Evolutionary conservation across 2,113 vertebrate genomes (phyloP), one percentile per base, ranked within the genome.

Genomic region (Triplophysa tibetana): DNA sequence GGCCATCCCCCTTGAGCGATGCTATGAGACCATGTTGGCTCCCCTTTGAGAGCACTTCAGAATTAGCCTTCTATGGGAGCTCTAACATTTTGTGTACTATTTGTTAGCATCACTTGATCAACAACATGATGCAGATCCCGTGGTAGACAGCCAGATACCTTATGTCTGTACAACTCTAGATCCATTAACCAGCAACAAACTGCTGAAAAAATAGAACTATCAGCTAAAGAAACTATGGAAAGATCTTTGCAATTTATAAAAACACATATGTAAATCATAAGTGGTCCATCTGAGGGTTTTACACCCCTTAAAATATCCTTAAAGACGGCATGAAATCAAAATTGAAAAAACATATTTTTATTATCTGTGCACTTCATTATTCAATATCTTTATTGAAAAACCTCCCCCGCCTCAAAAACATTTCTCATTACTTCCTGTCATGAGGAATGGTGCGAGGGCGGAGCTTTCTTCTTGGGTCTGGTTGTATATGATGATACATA

Each of bases 141-240:
- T 80, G 85, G 86, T 62, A 19, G 41, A 10, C 24, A 70, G 16
- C 85, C 85, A 84, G 74, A 84, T 70, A 77, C 83, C 87, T 86
- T 86, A 68, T 81, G 81, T 90, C 84, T 63, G 86, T 83, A 83
- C 72, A 58, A 82, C 81, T 91, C 29, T 4, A 33, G 29, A 33
- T 33, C 29, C 88, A 91, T 90, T 73, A 73, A 48, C 60, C 41
- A 24, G 19, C 58, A 77, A 70, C 74, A 26, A 26, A 26, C 26
- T 77, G 9, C 70, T 77, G 13, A 14, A 70, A 65, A 73, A 69
- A 72, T 61, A 52, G 48, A 68, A 73, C 48, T 67, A 41, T n/a
- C 45, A 68, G 43, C 33, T 3, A 68, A 83, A 75, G 48, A 61
- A 68, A 41, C n/a, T 52, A 43, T 63, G 54, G 26, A 29, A 65